phyloP scores from a whole-genome alignment of 2,797 vertebrate species.

The Sarcoramphus papa region DNA sequence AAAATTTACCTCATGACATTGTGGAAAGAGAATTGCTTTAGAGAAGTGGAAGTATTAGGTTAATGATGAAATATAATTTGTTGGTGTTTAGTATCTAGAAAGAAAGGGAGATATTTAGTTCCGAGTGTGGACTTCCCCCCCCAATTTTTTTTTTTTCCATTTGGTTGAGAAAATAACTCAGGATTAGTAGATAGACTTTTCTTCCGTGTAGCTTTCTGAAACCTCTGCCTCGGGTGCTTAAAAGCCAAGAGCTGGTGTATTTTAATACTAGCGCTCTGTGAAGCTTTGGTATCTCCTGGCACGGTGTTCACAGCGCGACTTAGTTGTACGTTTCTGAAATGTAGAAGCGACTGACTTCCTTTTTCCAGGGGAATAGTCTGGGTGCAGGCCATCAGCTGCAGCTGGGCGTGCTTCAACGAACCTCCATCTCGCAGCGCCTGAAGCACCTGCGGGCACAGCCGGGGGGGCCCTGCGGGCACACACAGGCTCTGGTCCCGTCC shows the following conservation, averaged over 20 bases:
- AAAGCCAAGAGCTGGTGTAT: neutral
- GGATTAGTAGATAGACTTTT: neutral
- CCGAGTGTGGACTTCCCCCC: neutral
- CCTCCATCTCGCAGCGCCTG: neutral
- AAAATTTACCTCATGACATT: neutral
- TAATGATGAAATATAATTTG: neutral
- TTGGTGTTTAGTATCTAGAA: neutral
- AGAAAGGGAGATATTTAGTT: neutral
- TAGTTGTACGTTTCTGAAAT: fast-evolving
- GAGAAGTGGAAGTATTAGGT: neutral
- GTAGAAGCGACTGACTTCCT: fast-evolving
- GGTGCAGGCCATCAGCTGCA: neutral
- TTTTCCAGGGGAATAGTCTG: fast-evolving
- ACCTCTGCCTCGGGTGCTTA: neutral
- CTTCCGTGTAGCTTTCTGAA: neutral
- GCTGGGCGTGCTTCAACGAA: neutral
- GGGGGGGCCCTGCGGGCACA: neutral
- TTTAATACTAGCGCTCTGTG: fast-evolving
- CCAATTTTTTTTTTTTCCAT: neutral
- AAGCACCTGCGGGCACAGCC: neutral
- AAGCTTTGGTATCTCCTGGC: neutral
- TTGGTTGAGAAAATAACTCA: neutral
- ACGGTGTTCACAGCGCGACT: fast-evolving
- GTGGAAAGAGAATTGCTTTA: neutral
- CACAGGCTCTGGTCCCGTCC: neutral